Evolutionary conservation across 2,113 vertebrate genomes (phyloP), one percentile per base, ranked within the genome.

Genomic region (Saccopteryx leptura): DNA sequence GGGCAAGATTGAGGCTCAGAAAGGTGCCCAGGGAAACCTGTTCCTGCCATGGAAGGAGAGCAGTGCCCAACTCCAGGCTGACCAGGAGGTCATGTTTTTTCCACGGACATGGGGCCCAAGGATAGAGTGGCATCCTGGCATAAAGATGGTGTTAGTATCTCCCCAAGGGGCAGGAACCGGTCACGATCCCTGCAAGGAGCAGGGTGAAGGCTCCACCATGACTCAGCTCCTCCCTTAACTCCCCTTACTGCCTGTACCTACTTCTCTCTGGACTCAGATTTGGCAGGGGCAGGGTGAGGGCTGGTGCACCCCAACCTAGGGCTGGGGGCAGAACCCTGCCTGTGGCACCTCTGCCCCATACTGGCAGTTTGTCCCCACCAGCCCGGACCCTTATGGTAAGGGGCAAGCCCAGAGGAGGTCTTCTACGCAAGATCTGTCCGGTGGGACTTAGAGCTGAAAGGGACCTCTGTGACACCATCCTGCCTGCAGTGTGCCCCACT

Each of bases 401-500:
- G 26, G 48, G 60, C 5, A 0, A 9, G 11, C 50, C 74, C 48
- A 15, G 46, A 5, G 26, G 26, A 28, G 4, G 63, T 65, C 63
- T 26, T 65, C 26, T 2, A 65, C 61, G 10, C 4, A 28, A 7
- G 28, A 31, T 19, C 4, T 1, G 19, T 5, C 71, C 71, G 4
- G 68, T 19, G 95, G 52, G 39, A 0, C 65, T 76, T 2, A 9
- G 8, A 31, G 88, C 69, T 8, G 18, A 54, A 54, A 10, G 1
- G 1, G 4, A 24, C 31, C 10, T n/a, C 75, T 1, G 21, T 3
- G 9, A 7, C 2, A 0, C 28, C 13, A 1, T 4, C 61, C 85
- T 13, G 9, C 48, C 39, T 0, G 15, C 4, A 7, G 68, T 0
- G 0, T 21, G 71, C 33, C 33, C 48, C 1, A 7, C 13, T 0